Conservation (phyloP, 2,113 vertebrate species). For the Caretta caretta region DNA sequence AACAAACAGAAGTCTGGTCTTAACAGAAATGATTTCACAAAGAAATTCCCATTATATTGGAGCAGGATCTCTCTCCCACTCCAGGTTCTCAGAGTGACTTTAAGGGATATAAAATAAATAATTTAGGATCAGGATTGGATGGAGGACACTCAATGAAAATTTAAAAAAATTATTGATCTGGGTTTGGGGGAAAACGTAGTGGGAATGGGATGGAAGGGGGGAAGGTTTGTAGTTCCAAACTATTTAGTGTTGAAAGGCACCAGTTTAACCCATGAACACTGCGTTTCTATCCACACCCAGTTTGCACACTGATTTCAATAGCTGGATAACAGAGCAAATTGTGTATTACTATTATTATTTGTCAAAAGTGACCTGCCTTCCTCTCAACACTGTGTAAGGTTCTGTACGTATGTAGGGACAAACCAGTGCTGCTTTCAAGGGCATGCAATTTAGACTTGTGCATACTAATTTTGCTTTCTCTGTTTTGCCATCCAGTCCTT, state of each 20-base stretch:
- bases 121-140: background rate
- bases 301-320: slow-evolving; percentile 29
- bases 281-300: background rate
- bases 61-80: background rate
- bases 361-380: background rate
- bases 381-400: background rate
- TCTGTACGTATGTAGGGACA: background rate
- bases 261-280: background rate
- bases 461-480: background rate
- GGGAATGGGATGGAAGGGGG: background rate
- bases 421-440: background rate
- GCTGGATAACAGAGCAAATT: background rate
- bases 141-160: background rate
- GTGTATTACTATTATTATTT: background rate
- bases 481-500: slow-evolving; percentile 2
- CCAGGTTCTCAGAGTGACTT: background rate
- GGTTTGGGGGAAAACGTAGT: slow-evolving; percentile 6
- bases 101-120: background rate
- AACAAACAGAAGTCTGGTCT: background rate
- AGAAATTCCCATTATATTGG: background rate
- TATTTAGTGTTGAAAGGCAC: slow-evolving; percentile 3
- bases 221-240: background rate
- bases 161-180: background rate
- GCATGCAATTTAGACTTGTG: background rate
- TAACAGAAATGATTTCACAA: background rate